Base-by-base conservation (phyloP, 2,113 vertebrate species). In the Cyphomyrus plagiostoma region DNA sequence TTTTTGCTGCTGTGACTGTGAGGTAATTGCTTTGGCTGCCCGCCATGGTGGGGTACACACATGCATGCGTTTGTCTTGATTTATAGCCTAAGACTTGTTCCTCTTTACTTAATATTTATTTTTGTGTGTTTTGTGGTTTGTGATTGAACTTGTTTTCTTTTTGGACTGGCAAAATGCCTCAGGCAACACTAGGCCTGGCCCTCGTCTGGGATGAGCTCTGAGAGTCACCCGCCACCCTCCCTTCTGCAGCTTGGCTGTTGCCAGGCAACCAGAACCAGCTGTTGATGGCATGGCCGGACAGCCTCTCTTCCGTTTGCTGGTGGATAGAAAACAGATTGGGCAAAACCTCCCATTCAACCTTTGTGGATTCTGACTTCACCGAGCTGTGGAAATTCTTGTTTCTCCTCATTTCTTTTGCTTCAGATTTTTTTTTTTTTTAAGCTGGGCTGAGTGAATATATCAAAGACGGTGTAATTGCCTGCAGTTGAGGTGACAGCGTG, bases 221-320 rank as follows among this genome's bases (percentile, higher is more conserved):
- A 21, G 82, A 48, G 70, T 19, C 88, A 91, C 91, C 92, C 92
- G 90, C 90, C 90, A 82, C 90, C 56, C 85, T 90, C 92, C 87
- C 91, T 92, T 15, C 74, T 3, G 93, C 92, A 93, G 93, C 93
- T 94, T 94, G 92, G 92, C 93, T 92, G 94, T 95, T 95, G 94
- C 95, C 95, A 95, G 93, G 94, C 95, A 95, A 95, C 95, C 93
- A 93, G 91, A 95, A 94, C 94, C 95, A 95, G 94, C 94, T 95
- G 95, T 95, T 95, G 94, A 93, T 92, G 89, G 88, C 90, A 91
- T 94, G 92, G 92, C 93, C 89, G 70, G 26, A 50, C 19, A 21
- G 52, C 17, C 35, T 23, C 53, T 91, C 74, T 21, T 30, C 10
- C 48, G 42, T 93, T 92, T 93, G 93, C 90, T 86, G 88, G 90